Conservation (phyloP, 92 coral and sea anemone genomes). For the Actinostola sp. region DNA sequence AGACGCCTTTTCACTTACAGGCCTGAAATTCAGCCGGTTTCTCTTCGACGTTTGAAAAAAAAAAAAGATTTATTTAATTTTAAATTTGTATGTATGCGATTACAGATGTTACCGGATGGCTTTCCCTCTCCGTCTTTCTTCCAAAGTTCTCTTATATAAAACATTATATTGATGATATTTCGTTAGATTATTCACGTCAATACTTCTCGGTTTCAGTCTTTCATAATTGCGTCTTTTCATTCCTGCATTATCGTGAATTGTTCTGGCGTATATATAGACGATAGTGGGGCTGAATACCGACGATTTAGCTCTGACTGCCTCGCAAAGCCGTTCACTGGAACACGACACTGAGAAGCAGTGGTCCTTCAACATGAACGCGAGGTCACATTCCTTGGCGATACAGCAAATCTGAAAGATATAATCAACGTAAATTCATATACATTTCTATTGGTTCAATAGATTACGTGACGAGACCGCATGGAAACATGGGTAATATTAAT, state of each 20-base stretch:
- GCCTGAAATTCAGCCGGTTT: too few relatives aligned
- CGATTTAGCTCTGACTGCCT: constrained; percentile 84
- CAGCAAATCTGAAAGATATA: constrained; percentile 70
- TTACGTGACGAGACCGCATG: too few relatives aligned
- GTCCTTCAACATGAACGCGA: constrained; percentile 80
- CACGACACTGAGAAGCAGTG: constrained; percentile 93
- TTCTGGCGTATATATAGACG: constrained; percentile 87
- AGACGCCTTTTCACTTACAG: too few relatives aligned
- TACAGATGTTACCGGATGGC: neutral
- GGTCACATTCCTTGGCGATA: constrained; percentile 82
- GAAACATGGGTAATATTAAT: too few relatives aligned
- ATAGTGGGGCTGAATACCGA: constrained; percentile 68
- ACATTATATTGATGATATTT: neutral
- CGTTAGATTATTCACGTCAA: neutral
- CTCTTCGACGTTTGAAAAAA: too few relatives aligned
- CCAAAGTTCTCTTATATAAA: neutral
- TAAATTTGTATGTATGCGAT: too few relatives aligned
- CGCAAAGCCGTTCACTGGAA: constrained; percentile 75
- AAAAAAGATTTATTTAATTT: too few relatives aligned
- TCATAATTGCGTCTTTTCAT: constrained; percentile 15
- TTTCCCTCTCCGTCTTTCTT: neutral
- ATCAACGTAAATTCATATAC: neutral
- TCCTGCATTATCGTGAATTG: constrained; percentile 37
- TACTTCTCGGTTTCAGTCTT: too few relatives aligned
- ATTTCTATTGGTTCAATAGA: neutral